phyloP scores from a whole-genome alignment of 1,140 invertebrate species.

The Euwallacea fornicatus region DNA sequence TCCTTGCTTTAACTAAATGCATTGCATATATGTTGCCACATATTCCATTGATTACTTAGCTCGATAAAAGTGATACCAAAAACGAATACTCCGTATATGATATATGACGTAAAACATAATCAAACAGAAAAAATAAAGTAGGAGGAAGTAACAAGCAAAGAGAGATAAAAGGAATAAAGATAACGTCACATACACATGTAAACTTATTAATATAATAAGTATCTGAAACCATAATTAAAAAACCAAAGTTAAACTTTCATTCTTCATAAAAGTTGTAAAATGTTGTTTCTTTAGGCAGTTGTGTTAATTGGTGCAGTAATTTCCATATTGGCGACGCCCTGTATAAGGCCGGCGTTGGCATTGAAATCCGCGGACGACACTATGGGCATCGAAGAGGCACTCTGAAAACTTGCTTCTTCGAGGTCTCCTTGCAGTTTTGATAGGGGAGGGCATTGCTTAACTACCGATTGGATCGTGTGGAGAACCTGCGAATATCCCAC shows the following conservation, averaged over 20 bases:
- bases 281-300: conserved; percentile 44
- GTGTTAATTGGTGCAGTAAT: conserved; percentile 48
- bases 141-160: too few relatives aligned
- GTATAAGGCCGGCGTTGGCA: conserved; percentile 51
- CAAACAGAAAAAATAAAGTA: too few relatives aligned
- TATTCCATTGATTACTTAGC: too few relatives aligned
- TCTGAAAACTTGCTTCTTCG: conserved; percentile 55
- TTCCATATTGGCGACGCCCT: conserved; percentile 46
- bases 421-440: conserved; percentile 53
- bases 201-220: background rate
- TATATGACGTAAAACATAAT: too few relatives aligned
- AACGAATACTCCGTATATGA: too few relatives aligned
- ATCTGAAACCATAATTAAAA: background rate
- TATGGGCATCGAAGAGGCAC: conserved; percentile 50
- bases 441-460: conserved; percentile 53
- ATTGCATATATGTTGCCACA: too few relatives aligned
- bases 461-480: conserved; percentile 53
- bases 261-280: background rate
- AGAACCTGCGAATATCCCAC: conserved; percentile 47
- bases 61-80: too few relatives aligned
- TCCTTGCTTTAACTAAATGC: too few relatives aligned
- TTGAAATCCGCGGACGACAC: conserved; percentile 53
- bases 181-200: background rate
- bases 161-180: too few relatives aligned
- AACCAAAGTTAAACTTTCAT: background rate